Conservation (phyloP, 2,888 invertebrate species). For the Allolobophora icterica region DNA sequence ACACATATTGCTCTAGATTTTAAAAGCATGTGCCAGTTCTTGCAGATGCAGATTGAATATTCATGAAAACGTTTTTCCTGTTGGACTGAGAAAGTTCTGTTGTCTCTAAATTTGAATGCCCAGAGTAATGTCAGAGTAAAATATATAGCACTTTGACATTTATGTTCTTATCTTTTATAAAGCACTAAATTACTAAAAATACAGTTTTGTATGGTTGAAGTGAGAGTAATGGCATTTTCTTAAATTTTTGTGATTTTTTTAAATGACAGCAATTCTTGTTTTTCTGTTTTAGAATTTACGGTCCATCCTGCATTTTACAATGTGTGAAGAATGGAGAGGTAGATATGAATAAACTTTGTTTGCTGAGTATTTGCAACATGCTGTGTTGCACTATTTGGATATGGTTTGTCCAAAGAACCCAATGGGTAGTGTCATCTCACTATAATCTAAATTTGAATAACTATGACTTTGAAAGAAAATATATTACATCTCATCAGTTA, state of each 20-base stretch:
- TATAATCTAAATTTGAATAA: background rate
- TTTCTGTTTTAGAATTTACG: conserved; percentile 74
- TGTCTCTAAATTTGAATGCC: too few species aligned
- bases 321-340: conserved; percentile 75
- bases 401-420: background rate
- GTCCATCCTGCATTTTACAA: conserved; percentile 80
- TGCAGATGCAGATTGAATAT: background rate
- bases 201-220: too few species aligned
- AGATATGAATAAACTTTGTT: conserved; percentile 36
- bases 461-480: background rate
- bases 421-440: background rate
- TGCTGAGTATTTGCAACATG: background rate
- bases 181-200: too few species aligned
- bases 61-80: background rate
- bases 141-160: too few species aligned
- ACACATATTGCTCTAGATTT: background rate
- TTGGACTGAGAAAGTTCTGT: background rate
- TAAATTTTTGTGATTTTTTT: background rate
- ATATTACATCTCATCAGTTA: too few species aligned
- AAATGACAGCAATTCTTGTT: background rate
- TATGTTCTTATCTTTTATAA: too few species aligned
- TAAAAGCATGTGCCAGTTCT: background rate
- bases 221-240: too few species aligned
- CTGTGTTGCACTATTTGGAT: background rate
- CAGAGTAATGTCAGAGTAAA: too few species aligned